Percentiles rank a stretch among this genome's conserved stretches.
Conservation (phyloP, 2,888 invertebrate genomes). For the Heliconius sara region DNA sequence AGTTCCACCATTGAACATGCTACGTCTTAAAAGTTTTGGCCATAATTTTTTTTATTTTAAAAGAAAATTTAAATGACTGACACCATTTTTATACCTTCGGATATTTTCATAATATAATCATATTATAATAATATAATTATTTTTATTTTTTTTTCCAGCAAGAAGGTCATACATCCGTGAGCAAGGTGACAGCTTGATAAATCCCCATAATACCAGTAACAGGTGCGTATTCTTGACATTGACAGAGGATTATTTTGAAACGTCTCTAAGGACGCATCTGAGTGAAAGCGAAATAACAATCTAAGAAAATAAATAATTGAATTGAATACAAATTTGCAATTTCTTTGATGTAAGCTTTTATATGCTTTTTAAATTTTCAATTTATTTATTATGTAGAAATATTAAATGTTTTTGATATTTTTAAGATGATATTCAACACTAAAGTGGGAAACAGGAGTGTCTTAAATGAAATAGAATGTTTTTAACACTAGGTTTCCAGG, state of each 20-base stretch:
- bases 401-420: too few relatives aligned
- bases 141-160: slow-evolving; percentile 6
- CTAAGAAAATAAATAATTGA: neutral
- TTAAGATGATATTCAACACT: too few relatives aligned
- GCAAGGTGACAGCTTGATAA: slow-evolving; percentile 47
- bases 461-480: neutral
- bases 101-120: neutral
- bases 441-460: neutral
- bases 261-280: slow-evolving; percentile 31
- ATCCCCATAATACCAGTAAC: slow-evolving; percentile 53
- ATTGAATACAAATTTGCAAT: neutral
- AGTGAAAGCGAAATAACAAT: slow-evolving; percentile 30
- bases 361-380: neutral
- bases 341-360: neutral
- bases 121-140: neutral
- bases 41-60: too few relatives aligned
- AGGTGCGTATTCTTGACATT: slow-evolving; percentile 56
- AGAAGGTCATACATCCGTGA: slow-evolving; percentile 14
- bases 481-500: neutral
- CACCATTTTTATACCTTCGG: neutral
- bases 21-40: neutral
- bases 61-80: too few relatives aligned
- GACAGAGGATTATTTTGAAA: slow-evolving; percentile 53
- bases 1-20: too few relatives aligned
- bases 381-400: neutral